Conservation (phyloP, 2,888 invertebrate genomes). For the Machimus atricapillus region DNA sequence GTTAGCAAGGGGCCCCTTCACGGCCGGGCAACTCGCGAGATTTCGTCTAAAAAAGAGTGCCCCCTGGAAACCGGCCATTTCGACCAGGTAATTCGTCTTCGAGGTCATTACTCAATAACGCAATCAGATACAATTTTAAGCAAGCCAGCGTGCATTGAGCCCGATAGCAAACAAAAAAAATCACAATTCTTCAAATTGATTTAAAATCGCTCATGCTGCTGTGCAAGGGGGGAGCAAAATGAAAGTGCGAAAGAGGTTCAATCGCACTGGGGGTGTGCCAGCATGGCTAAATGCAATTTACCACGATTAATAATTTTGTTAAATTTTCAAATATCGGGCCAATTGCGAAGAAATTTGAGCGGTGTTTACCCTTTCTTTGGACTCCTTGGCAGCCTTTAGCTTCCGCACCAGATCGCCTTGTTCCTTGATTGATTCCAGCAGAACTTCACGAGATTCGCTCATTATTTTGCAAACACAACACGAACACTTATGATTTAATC, state of each 20-base stretch:
- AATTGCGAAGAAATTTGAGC: background rate
- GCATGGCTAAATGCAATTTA: background rate
- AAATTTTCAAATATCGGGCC: background rate
- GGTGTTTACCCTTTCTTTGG: conserved; percentile 72
- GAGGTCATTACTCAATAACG: conserved; percentile 17
- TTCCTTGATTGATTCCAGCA: conserved; percentile 69
- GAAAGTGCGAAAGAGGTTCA: background rate
- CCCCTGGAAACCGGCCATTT: background rate
- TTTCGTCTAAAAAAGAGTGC: background rate
- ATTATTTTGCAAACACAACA: conserved; percentile 46
- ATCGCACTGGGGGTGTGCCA: background rate
- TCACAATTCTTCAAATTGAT: background rate
- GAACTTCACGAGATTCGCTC: conserved; percentile 65
- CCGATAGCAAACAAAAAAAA: no score
- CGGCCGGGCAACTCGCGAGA: background rate
- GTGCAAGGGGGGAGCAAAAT: background rate
- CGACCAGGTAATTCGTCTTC: background rate
- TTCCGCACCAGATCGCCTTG: conserved; percentile 85
- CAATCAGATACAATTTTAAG: conserved; percentile 42
- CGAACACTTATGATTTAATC: background rate
- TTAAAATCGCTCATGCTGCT: conserved; percentile 24
- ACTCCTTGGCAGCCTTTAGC: conserved; percentile 81
- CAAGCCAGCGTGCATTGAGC: conserved; percentile 2
- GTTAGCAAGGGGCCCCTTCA: background rate
- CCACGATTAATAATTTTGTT: background rate